phyloP scores from a whole-genome alignment of 2,797 vertebrate species.

The Muscicapa striata region DNA sequence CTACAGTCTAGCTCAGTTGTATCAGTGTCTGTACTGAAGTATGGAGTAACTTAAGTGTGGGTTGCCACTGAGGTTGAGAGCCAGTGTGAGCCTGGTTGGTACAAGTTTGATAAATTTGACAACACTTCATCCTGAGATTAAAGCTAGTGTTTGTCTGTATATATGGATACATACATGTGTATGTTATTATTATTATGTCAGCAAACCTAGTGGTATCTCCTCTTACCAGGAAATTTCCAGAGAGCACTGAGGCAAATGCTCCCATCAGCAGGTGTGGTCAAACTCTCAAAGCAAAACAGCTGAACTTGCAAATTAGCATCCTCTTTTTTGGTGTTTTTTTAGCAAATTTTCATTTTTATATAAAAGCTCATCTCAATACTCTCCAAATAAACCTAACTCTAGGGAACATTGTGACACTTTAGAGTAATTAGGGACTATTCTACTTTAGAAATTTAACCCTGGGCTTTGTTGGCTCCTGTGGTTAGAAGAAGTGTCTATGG shows the following conservation, averaged over 20 bases:
- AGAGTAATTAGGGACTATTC: not conserved
- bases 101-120: not conserved
- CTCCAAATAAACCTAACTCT: not conserved
- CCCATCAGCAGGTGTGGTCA: not conserved
- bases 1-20: not conserved
- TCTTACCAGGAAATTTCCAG: not conserved
- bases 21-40: not conserved
- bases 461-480: not conserved
- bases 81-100: not conserved
- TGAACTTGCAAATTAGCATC: not conserved
- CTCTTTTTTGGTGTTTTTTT: not conserved
- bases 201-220: not conserved
- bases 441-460: not conserved
- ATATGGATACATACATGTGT: not conserved
- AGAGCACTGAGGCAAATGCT: not conserved
- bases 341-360: not conserved
- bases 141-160: rapidly evolving
- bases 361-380: not conserved
- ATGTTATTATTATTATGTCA: not conserved
- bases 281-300: not conserved
- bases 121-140: not conserved
- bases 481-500: not conserved
- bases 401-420: not conserved
- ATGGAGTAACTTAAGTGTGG: not conserved
- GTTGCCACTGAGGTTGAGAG: not conserved